Percentiles rank a stretch among this genome's conserved stretches.
Evolutionary conservation across 2,797 vertebrate species (phyloP).

Genomic region (Onychomys arenicola): DNA sequence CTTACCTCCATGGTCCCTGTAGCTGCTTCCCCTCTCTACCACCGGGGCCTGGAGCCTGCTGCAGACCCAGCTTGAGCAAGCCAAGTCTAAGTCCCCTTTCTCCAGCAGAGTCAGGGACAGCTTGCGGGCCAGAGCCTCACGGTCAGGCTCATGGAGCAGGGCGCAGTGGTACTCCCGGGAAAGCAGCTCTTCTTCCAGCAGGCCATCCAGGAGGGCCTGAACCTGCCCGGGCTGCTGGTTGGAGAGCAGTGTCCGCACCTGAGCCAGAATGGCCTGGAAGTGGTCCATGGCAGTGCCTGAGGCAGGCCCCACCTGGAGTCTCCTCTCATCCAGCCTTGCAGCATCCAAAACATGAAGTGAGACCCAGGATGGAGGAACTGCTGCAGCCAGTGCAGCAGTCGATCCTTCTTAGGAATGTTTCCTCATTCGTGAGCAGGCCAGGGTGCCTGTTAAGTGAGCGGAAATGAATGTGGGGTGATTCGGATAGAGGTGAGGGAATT

Average conservation of each 20-base stretch:
- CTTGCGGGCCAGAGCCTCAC: slow-evolving; percentile 86
- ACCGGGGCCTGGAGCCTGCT: slow-evolving; percentile 40
- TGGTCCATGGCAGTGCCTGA: slow-evolving; percentile 83
- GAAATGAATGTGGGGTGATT: background rate
- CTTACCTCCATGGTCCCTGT: slow-evolving; percentile 74
- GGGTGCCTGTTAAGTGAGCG: background rate
- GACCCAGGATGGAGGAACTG: slow-evolving; percentile 73
- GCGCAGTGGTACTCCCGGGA: slow-evolving; percentile 87
- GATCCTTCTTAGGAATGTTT: slow-evolving; percentile 78
- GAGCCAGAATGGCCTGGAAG: slow-evolving; percentile 88
- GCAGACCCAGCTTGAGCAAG: slow-evolving; percentile 43
- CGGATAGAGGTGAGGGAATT: background rate
- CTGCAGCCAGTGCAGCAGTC: background rate
- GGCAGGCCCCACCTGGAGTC: slow-evolving; percentile 1
- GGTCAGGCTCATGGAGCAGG: slow-evolving; percentile 82
- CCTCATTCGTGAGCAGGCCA: slow-evolving; percentile 79
- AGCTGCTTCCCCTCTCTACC: background rate
- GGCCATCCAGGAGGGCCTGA: slow-evolving; percentile 81
- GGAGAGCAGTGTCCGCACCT: slow-evolving; percentile 85
- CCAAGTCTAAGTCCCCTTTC: slow-evolving; percentile 82
- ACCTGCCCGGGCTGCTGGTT: slow-evolving; percentile 80
- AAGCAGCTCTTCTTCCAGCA: slow-evolving; percentile 87
- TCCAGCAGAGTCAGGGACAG: slow-evolving; percentile 89
- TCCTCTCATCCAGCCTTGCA: slow-evolving; percentile 33
- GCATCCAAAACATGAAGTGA: slow-evolving; percentile 86